Evolutionary conservation across 2,888 invertebrate genomes (phyloP).

Genomic region (Scaptodrosophila latifasciaeformis): DNA sequence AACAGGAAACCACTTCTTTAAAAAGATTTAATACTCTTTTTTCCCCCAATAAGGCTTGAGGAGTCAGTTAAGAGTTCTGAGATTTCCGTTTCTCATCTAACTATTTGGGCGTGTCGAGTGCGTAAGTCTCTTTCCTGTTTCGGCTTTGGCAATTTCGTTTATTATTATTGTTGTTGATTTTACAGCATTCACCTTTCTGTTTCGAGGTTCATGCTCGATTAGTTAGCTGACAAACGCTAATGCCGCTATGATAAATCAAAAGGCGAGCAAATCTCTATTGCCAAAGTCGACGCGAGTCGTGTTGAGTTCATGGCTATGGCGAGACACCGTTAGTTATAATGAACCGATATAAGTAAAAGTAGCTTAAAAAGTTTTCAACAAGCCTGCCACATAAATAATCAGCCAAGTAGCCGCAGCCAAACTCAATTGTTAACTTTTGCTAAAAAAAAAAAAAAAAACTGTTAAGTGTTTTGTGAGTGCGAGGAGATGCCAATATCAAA

Average conservation of each 20-base stretch:
- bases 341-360: constrained; percentile 69
- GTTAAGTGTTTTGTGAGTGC: constrained; percentile 30
- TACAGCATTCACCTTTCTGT: constrained; percentile 48
- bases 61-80: background rate
- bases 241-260: background rate
- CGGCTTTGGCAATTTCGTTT: no score
- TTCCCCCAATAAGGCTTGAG: no score
- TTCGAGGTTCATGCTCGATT: constrained; percentile 61
- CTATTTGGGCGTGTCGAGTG: constrained; percentile 34
- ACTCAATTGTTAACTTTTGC: background rate
- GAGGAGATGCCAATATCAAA: constrained; percentile 23
- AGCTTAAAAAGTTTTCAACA: constrained; percentile 54
- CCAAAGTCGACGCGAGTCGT: background rate
- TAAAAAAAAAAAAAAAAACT: constrained; percentile 15
- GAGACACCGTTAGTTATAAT: constrained; percentile 46
- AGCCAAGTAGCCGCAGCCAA: no score
- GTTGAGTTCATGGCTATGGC: background rate
- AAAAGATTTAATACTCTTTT: no score
- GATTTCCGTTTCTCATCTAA: background rate
- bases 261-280: no score
- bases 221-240: constrained; percentile 11
- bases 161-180: constrained; percentile 2
- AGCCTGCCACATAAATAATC: constrained; percentile 9
- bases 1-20: no score
- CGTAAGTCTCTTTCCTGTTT: no score